Evolutionary conservation across 2,113 vertebrate species (phyloP).

Genomic region (Cryptomyrus ogoouensis): DNA sequence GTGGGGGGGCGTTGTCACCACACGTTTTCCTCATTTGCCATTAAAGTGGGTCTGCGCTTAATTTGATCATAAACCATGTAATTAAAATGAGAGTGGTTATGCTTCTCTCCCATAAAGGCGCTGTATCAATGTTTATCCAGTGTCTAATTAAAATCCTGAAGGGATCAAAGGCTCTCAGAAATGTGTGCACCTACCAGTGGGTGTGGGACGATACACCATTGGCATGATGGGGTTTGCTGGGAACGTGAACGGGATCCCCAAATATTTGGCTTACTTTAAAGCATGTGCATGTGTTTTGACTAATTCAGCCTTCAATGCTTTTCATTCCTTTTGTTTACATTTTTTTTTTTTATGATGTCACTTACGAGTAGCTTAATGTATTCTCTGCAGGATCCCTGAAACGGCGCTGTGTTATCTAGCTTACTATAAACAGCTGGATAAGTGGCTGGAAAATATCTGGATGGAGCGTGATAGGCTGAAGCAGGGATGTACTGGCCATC

Average conservation of each 20-base stretch:
- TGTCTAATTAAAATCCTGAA: conserved; percentile 54
- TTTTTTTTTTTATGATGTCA: not conserved
- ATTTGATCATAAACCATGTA: conserved; percentile 47
- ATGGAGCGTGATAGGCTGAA: not conserved
- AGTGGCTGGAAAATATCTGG: not conserved
- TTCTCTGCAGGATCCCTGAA: not conserved
- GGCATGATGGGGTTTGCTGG: not conserved
- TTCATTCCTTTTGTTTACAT: not conserved
- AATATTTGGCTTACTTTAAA: not conserved
- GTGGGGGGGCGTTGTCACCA: not conserved
- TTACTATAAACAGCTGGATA: not conserved
- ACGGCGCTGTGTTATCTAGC: not conserved
- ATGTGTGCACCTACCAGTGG: not conserved
- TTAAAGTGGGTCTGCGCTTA: not conserved
- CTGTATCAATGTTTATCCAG: conserved; percentile 52
- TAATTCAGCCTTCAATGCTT: not conserved
- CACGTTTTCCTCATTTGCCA: not conserved
- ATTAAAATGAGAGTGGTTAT: conserved; percentile 53
- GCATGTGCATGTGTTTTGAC: not conserved
- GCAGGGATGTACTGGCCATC: too few species aligned
- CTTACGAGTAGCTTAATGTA: not conserved
- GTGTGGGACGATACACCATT: not conserved
- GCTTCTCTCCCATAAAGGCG: conserved; percentile 44
- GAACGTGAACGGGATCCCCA: not conserved
- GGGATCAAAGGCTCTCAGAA: conserved; percentile 20